A percentile compares a stretch with the other conserved stretches of the same genome.
Conservation (phyloP, 2,113 vertebrate genomes). For the Geococcyx californianus region DNA sequence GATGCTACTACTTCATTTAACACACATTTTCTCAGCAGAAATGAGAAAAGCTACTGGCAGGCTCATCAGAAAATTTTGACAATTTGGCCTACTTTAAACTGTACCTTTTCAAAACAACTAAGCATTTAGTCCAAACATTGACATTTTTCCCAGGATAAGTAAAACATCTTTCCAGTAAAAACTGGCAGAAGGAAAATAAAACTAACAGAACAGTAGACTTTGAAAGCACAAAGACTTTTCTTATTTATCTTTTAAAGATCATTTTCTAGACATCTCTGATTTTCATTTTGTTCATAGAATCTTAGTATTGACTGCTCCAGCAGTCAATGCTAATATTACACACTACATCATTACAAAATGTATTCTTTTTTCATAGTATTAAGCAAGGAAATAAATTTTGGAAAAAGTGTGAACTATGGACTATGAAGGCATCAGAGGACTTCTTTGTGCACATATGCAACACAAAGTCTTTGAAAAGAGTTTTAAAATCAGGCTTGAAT, state of each 20-base stretch:
- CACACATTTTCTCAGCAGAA: neutral
- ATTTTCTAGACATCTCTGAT: neutral
- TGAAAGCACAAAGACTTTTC: conserved; percentile 29
- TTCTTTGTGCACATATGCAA: neutral
- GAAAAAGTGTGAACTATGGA: neutral
- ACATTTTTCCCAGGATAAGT: conserved; percentile 56
- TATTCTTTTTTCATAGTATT: neutral
- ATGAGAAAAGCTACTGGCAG: conserved; percentile 25
- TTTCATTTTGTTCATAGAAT: conserved; percentile 24
- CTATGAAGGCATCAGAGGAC: neutral
- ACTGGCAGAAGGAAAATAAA: conserved; percentile 52
- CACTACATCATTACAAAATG: neutral
- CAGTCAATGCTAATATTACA: neutral
- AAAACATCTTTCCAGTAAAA: conserved; percentile 61
- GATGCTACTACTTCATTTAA: neutral
- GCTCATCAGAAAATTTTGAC: conserved; percentile 39
- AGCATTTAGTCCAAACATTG: conserved; percentile 38
- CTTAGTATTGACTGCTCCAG: neutral
- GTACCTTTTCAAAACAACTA: conserved; percentile 27
- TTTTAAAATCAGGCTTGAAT: neutral
- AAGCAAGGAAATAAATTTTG: conserved; percentile 5
- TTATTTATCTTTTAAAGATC: neutral
- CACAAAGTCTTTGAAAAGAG: neutral
- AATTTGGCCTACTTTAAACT: conserved; percentile 16
- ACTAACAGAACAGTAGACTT: conserved; percentile 27